Base-by-base conservation (phyloP, 2,888 invertebrate genomes). In the Drosophila ochracea region DNA sequence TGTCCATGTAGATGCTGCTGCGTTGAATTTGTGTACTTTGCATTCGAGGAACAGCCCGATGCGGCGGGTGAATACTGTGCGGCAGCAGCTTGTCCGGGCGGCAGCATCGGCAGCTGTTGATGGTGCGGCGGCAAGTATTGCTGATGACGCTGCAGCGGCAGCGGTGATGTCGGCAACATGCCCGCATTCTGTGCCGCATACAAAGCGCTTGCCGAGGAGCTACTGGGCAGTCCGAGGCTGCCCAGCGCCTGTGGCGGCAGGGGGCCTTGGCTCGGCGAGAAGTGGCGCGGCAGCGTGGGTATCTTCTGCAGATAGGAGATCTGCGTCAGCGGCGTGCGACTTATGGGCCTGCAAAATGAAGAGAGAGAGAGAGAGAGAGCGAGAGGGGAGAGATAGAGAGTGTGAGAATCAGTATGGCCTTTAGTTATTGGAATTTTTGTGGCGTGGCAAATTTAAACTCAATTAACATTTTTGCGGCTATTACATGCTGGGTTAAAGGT, bases 261-360 rank as follows among this genome's bases (percentile, higher is more conserved):
- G 19, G 73, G 31, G 76, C 76, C 71, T 43, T 35, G 54, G 2
- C 55, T 62, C 54, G 92, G 92, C 57, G 92, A 93, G 78, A 93
- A 93, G 83, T 92, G 92, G 67, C 92, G 91, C 72, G 92, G 92
- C 75, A 92, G 76, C 41, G 92, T 92, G 49, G 93, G 92, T 59
- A 92, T 93, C 83, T 92, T 92, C 77, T 92, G 92, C 60, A 93
- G 89, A 83, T 92, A 93, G 28, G 92, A 92, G 71, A 92, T 92
- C 82, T 92, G 92, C 82, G 91, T 92, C 54, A 92, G 84, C 64
- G 92, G 92, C 62, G 92, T 92, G 61, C 92, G 92, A 78, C 92
- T 93, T 84, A 92, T 92, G 82, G 92, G 92, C 81, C 92, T 92
- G 87, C 33, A 90, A 89, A 4, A 37, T 11, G 53, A 4, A 33